phyloP scores from a whole-genome alignment of 2,888 invertebrate genomes.

The Patella caerulea region DNA sequence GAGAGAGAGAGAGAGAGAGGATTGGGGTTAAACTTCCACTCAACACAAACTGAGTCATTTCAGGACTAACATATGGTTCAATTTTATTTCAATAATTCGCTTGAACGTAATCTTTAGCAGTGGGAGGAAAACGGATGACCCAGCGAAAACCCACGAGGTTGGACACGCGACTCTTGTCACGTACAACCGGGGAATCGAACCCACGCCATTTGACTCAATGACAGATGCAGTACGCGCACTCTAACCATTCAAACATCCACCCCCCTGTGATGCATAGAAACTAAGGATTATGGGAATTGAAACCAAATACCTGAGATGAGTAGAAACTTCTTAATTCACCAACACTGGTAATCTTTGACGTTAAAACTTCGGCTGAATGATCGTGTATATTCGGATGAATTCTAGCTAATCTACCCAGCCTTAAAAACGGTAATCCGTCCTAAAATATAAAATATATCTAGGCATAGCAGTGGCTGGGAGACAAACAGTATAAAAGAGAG shows the following conservation, averaged over 20 bases:
- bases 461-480: not conserved
- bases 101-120: no score
- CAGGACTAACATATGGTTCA: not conserved
- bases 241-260: no score
- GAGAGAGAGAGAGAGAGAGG: no score
- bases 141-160: no score
- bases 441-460: constrained; percentile 33
- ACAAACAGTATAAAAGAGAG: no score
- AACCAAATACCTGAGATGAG: constrained; percentile 75
- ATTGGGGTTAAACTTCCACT: no score
- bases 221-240: no score
- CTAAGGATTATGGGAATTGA: no score
- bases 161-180: no score
- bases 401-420: constrained; percentile 74
- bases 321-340: constrained; percentile 78
- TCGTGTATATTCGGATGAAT: constrained; percentile 77
- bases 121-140: no score
- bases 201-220: no score
- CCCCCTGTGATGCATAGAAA: constrained; percentile 10
- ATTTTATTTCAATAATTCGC: not conserved
- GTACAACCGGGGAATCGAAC: no score
- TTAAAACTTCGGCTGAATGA: constrained; percentile 75
- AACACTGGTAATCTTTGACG: constrained; percentile 67
- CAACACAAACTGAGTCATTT: not conserved
- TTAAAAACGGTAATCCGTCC: constrained; percentile 77